phyloP scores from a whole-genome alignment of 2,888 invertebrate genomes.

The Agapetus fuscipes region DNA sequence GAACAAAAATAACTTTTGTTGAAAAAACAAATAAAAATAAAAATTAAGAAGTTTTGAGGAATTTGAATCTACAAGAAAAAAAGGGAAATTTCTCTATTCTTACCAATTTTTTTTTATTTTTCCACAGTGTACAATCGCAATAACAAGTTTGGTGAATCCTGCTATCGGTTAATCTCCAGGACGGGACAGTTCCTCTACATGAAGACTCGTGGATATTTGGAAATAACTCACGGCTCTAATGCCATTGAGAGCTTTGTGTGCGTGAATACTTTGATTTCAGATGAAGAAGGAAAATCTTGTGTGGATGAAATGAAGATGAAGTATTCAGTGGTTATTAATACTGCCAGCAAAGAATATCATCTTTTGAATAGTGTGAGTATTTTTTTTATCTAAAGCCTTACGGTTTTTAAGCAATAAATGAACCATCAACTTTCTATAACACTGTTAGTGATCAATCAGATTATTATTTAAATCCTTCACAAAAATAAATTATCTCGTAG shows the following conservation, averaged over 20 bases:
- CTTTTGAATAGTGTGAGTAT: slow-evolving; percentile 21
- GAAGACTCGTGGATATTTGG: slow-evolving; percentile 61
- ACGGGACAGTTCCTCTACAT: slow-evolving; percentile 64
- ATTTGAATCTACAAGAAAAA: no score
- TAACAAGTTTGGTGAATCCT: slow-evolving; percentile 60
- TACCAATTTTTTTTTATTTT: no score
- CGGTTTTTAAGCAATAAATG: no score
- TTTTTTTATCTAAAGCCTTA: slow-evolving; percentile 21
- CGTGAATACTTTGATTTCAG: slow-evolving; percentile 56
- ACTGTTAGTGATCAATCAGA: no score
- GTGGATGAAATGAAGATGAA: slow-evolving; percentile 57
- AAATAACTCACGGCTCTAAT: slow-evolving; percentile 55
- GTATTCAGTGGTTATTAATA: slow-evolving; percentile 47
- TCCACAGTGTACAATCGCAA: slow-evolving; percentile 70
- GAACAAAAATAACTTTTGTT: no score
- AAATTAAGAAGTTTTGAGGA: no score
- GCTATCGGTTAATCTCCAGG: slow-evolving; percentile 59
- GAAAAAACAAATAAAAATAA: no score
- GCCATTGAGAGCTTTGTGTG: slow-evolving; percentile 66
- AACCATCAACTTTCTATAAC: no score
- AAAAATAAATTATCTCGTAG: no score
- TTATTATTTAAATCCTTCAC: no score
- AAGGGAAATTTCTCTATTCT: no score
- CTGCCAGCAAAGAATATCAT: no score
- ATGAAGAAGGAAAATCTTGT: slow-evolving; percentile 52